Percentiles rank a stretch among this genome's conserved stretches.
Conservation (phyloP, 2,113 vertebrate species). For the Pollachius pollachius region DNA sequence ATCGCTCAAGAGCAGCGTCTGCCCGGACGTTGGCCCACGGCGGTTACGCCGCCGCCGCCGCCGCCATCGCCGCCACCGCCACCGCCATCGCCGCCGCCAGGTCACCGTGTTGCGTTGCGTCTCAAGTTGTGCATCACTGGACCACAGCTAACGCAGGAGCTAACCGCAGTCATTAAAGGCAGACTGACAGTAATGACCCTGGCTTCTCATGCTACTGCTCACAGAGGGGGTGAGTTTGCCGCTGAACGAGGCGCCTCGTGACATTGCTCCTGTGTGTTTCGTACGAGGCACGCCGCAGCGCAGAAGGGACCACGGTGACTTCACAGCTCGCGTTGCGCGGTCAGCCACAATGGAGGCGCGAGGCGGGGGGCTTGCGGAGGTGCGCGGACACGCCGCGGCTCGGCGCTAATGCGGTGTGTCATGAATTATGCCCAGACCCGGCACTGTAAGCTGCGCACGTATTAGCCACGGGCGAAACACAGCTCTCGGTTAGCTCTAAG, state of each 20-base stretch:
- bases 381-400: slow-evolving; percentile 17
- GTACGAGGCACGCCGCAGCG: not conserved
- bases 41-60: too few relatives aligned
- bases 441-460: not conserved
- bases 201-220: slow-evolving; percentile 46
- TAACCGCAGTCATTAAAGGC: slow-evolving; percentile 68
- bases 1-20: slow-evolving; percentile 54
- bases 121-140: slow-evolving; percentile 10
- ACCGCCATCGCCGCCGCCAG: too few relatives aligned
- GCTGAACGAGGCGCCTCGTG: slow-evolving; percentile 38
- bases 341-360: slow-evolving; percentile 37
- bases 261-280: slow-evolving; percentile 21
- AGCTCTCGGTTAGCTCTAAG: slow-evolving; percentile 3
- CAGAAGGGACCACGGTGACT: slow-evolving; percentile 33
- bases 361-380: slow-evolving; percentile 30
- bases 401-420: slow-evolving; percentile 31
- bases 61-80: too few relatives aligned
- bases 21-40: too few relatives aligned
- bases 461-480: slow-evolving; percentile 13
- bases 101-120: not conserved
- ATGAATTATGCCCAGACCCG: slow-evolving; percentile 19
- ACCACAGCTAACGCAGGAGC: slow-evolving; percentile 47
- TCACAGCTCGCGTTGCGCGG: slow-evolving; percentile 31
- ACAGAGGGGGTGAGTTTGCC: slow-evolving; percentile 41
- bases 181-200: slow-evolving; percentile 10